These are phyloP conservation scores for Amblyopsis rosae DNA, from an alignment of 2,113 vertebrate species.

Conservation along the genomic window DNA sequence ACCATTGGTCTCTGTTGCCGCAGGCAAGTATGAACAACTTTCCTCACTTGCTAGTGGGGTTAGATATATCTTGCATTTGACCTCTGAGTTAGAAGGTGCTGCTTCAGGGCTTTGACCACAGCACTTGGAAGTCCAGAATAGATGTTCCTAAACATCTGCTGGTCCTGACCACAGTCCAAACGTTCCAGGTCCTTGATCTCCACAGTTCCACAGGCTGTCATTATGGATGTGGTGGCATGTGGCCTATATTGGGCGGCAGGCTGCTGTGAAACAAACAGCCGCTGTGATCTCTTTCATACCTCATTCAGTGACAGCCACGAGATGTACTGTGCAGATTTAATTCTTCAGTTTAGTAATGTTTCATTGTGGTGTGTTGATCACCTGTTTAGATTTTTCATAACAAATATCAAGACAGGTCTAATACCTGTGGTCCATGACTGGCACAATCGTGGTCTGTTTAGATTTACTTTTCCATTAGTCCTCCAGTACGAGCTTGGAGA, in stretches of 20 bases:
- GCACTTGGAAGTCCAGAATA: conserved; percentile 63
- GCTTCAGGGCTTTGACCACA: conserved; percentile 22
- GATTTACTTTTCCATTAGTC: conserved; percentile 9
- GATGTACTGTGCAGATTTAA: conserved; percentile 5
- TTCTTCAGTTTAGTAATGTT: too few relatives aligned
- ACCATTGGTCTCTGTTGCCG: conserved; percentile 1
- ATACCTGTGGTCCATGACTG: neutral
- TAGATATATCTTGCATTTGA: conserved; percentile 12
- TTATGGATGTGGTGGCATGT: conserved; percentile 65
- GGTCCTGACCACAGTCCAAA: conserved; percentile 59
- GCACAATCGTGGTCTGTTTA: neutral
- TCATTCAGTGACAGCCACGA: conserved; percentile 10
- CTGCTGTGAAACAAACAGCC: conserved; percentile 30
- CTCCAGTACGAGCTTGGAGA: neutral
- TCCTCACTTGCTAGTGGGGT: neutral
- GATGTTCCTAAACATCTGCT: conserved; percentile 66
- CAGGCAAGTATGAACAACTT: neutral
- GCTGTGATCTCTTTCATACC: conserved; percentile 31
- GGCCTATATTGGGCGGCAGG: conserved; percentile 55
- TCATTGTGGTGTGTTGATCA: too few relatives aligned
- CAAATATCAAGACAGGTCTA: neutral
- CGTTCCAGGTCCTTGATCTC: conserved; percentile 50
- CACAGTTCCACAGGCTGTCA: conserved; percentile 57
- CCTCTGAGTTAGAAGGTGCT: neutral
- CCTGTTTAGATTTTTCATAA: too few relatives aligned